Conservation (phyloP, 1,140 invertebrate genomes). For the Oreohelix idahoensis region DNA sequence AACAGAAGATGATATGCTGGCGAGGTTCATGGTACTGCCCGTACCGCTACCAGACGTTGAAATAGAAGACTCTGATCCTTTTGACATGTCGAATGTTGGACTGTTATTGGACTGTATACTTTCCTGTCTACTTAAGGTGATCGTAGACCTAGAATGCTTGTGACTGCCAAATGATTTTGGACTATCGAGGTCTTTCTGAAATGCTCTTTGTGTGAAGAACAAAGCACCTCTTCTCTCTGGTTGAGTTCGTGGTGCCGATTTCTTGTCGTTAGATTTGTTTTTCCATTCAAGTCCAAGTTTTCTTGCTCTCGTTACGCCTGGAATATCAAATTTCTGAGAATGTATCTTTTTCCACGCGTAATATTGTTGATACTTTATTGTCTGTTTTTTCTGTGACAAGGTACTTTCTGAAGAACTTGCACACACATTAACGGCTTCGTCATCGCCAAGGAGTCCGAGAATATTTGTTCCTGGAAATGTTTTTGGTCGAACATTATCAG, state of each 20-base stretch:
- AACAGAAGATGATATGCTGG: neutral
- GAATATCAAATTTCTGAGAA: conserved; percentile 19
- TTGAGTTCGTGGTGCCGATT: neutral
- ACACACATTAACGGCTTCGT: neutral
- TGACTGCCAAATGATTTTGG: neutral
- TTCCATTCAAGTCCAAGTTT: neutral
- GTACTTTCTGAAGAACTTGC: neutral
- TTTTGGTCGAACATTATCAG: neutral
- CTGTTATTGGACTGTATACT: neutral
- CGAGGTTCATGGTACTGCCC: neutral
- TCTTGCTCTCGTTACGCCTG: neutral
- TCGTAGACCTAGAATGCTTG: neutral
- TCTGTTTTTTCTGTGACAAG: neutral
- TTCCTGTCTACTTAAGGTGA: neutral
- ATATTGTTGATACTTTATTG: neutral
- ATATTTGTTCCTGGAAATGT: neutral
- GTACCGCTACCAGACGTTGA: neutral
- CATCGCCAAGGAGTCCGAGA: no score
- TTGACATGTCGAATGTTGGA: neutral
- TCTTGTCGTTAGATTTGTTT: neutral
- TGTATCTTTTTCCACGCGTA: conserved; percentile 6
- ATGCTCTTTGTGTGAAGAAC: conserved; percentile 23
- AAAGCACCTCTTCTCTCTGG: conserved; percentile 30
- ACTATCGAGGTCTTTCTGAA: conserved; percentile 16
- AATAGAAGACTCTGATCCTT: neutral